These are phyloP conservation scores for Chrysodeixis includens DNA, from an alignment of 2,888 invertebrate genomes.

Conservation along the genomic window DNA sequence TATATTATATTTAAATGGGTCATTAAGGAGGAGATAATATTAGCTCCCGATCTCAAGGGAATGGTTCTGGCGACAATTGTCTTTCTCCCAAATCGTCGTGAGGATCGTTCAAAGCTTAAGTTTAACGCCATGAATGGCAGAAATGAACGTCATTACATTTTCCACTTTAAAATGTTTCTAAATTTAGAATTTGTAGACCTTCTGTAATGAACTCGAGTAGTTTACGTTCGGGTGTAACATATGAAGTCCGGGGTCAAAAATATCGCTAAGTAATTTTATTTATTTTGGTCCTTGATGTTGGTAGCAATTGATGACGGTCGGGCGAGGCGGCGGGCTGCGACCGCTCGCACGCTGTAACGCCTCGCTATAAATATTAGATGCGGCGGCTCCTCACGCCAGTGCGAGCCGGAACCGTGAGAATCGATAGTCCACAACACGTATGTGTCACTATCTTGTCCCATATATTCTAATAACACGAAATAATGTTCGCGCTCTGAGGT, in stretches of 20 bases:
- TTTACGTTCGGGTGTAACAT: constrained; percentile 47
- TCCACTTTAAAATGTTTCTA: constrained; percentile 14
- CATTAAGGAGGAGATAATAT: constrained; percentile 37
- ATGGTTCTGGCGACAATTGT: constrained; percentile 29
- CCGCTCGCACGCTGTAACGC: constrained; percentile 63
- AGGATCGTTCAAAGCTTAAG: constrained; percentile 19
- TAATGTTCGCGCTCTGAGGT: constrained; percentile 62
- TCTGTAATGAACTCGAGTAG: constrained; percentile 56
- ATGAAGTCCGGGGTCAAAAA: constrained; percentile 62
- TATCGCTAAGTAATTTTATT: constrained; percentile 69
- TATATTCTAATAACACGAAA: constrained; percentile 67
- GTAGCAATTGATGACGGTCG: constrained; percentile 73
- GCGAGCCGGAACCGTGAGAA: constrained; percentile 63
- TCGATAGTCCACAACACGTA: constrained; percentile 73
- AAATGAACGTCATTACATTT: constrained; percentile 24
- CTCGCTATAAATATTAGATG: constrained; percentile 79
- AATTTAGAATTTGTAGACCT: constrained; percentile 39
- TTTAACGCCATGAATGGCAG: constrained; percentile 22
- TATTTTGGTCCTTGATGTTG: constrained; percentile 63
- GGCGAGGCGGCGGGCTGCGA: constrained; percentile 53
- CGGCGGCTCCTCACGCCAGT: constrained; percentile 60
- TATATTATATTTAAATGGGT: constrained; percentile 43
- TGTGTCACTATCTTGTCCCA: constrained; percentile 60
- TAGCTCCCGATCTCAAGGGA: constrained; percentile 30
- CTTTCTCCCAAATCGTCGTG: constrained; percentile 24